Base-by-base conservation (phyloP, 64 coral and sea anemone species). In the Exaiptasia diaphana region DNA sequence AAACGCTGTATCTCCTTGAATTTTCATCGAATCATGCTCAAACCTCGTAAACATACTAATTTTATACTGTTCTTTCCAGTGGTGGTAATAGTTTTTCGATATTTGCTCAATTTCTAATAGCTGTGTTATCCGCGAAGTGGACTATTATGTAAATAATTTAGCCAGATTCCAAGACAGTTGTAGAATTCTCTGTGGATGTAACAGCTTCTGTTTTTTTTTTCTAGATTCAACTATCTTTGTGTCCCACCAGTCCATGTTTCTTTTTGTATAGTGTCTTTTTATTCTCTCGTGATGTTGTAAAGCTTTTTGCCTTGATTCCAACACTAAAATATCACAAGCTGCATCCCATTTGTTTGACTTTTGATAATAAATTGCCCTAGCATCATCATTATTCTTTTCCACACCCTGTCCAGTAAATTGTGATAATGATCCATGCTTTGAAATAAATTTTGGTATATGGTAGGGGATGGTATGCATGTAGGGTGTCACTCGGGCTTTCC, bases 361-460 rank as follows among this genome's bases (percentile, higher is more conserved):
- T 58, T 60, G 50, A 18, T 58, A 79, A 41, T 60, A 61, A 15
- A 60, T 38, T 14, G 48, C 12, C 52, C 57, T 58, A 1, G 74
- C 74, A 57, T 78, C 74, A 78, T 78, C 74, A 38, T 78, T 78
- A 53, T 79, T 79, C 32, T 79, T 79, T 27, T 60, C 75, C 8
- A 79, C 75, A 20, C 85, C 85, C 50, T 86, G 83, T 28, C 83
- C 83, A 13, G 85, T 55, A 38, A 88, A 88, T 20, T 79, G 85
- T 67, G 62, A 78, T 1, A 88, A 33, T 10, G 32, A 22, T n/a
- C 24, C 22, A 54, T 88, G 63, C 4, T 34, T 38, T 64, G 21
- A 25, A 6, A 88, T 56, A 68, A 88, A 78, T 1, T 62, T 3
- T 1, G 71, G 71, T 49, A 86, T 44, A 34, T 86, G 83, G 41